phyloP scores from a whole-genome alignment of 2,888 invertebrate genomes.

The Ephialtes manifestator region DNA sequence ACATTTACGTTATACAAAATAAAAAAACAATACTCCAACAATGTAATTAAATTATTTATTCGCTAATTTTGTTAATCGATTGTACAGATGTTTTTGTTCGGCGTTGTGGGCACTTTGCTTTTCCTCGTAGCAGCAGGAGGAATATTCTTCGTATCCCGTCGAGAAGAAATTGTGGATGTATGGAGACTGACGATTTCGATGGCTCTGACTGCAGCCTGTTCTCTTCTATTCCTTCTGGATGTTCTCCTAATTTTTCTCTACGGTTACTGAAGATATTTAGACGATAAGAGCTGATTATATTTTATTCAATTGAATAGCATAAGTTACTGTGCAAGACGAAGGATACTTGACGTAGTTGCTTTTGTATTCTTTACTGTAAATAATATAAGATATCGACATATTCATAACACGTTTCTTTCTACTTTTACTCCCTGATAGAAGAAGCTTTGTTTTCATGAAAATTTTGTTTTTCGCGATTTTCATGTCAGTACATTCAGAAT shows the following conservation, averaged over 20 bases:
- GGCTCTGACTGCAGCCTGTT: constrained; percentile 69
- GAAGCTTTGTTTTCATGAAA: too few species aligned
- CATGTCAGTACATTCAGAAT: too few species aligned
- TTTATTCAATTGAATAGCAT: not conserved
- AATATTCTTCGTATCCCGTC: constrained; percentile 71
- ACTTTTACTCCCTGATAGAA: too few species aligned
- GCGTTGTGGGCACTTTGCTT: constrained; percentile 73
- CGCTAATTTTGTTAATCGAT: not conserved
- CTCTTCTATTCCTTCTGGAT: constrained; percentile 76
- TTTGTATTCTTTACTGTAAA: constrained; percentile 48
- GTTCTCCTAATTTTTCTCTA: constrained; percentile 77
- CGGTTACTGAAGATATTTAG: constrained; percentile 73
- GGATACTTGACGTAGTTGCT: not conserved
- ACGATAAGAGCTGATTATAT: too few species aligned
- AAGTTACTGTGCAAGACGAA: not conserved
- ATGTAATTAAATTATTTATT: constrained; percentile 7
- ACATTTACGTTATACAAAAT: not conserved
- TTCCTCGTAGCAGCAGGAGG: constrained; percentile 74
- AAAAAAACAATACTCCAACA: not conserved
- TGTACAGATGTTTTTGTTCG: constrained; percentile 78
- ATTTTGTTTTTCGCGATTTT: too few species aligned
- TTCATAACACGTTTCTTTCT: constrained; percentile 68
- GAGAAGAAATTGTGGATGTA: constrained; percentile 58
- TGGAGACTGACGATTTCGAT: constrained; percentile 73
- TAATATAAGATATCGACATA: constrained; percentile 22